phyloP scores from a whole-genome alignment of 1,140 invertebrate genomes.

The Trialeurodes vaporariorum region DNA sequence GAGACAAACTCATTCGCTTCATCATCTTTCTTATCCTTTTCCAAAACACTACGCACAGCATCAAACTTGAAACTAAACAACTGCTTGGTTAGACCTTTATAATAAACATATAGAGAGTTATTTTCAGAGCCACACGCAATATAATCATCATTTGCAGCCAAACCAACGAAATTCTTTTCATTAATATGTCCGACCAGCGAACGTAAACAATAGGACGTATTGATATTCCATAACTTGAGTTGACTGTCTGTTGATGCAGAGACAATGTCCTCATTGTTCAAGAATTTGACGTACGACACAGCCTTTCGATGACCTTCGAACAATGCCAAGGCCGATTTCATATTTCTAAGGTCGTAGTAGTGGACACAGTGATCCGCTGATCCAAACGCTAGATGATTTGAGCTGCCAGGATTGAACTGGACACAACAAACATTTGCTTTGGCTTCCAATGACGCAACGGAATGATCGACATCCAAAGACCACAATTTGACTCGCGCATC shows the following conservation, averaged over 20 bases:
- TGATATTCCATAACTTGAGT: slow-evolving; percentile 86
- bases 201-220: slow-evolving; percentile 63
- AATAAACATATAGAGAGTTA: slow-evolving; percentile 88
- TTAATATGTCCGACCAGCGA: slow-evolving; percentile 90
- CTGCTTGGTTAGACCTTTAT: slow-evolving; percentile 78
- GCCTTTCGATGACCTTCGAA: slow-evolving; percentile 91
- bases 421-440: slow-evolving; percentile 95
- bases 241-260: slow-evolving; percentile 93
- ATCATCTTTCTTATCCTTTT: slow-evolving; percentile 71
- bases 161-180: slow-evolving; percentile 94
- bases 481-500: slow-evolving; percentile 91
- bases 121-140: slow-evolving; percentile 94
- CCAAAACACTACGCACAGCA: slow-evolving; percentile 63
- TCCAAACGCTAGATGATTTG: slow-evolving; percentile 81
- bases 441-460: slow-evolving; percentile 74
- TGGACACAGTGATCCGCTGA: slow-evolving; percentile 95
- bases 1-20: slow-evolving; percentile 90
- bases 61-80: slow-evolving; percentile 84
- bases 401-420: slow-evolving; percentile 84
- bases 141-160: slow-evolving; percentile 91
- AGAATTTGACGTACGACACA: slow-evolving; percentile 92
- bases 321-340: slow-evolving; percentile 65
- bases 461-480: slow-evolving; percentile 77
- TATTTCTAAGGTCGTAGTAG: slow-evolving; percentile 86
- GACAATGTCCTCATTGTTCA: slow-evolving; percentile 79